Evolutionary conservation across 1,140 invertebrate genomes (phyloP).

Genomic region (Nixonia krombeini): DNA sequence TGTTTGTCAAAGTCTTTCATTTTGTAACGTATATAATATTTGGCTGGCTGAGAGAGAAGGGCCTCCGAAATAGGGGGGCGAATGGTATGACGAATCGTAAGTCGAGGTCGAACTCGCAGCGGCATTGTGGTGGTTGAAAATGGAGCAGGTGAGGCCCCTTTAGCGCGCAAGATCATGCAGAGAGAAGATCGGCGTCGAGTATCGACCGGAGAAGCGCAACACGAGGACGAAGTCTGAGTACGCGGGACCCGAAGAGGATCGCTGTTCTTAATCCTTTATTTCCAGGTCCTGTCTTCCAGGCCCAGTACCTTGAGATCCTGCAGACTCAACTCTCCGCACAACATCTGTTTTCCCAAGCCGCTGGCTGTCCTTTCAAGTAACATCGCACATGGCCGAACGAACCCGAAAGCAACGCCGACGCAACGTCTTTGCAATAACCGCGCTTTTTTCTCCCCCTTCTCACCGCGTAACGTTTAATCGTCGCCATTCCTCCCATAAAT

Average conservation of each 20-base stretch:
- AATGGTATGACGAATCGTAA: neutral
- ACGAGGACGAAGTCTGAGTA: conserved; percentile 17
- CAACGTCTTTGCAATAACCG: neutral
- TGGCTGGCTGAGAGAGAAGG: neutral
- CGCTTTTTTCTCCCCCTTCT: neutral
- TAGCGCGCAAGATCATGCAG: conserved; percentile 3
- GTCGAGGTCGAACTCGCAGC: neutral
- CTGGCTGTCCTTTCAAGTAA: conserved; percentile 66
- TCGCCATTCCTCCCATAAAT: no score
- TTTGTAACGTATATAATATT: neutral
- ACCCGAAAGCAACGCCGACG: conserved; percentile 21
- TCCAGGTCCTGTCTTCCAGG: conserved; percentile 71
- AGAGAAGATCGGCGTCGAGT: neutral
- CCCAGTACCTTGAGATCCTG: conserved; percentile 70
- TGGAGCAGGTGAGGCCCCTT: conserved; percentile 8
- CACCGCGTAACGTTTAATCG: no score
- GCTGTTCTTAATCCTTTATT: conserved; percentile 70
- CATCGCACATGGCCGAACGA: conserved; percentile 10
- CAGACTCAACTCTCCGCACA: conserved; percentile 69
- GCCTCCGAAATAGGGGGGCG: neutral
- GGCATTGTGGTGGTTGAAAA: neutral
- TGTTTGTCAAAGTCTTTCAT: no score
- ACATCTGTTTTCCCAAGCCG: conserved; percentile 65
- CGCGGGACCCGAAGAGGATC: conserved; percentile 42
- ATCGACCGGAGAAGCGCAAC: conserved; percentile 15